Base-by-base conservation (phyloP, 2,113 vertebrate species). In the Emydura subglobosa region DNA sequence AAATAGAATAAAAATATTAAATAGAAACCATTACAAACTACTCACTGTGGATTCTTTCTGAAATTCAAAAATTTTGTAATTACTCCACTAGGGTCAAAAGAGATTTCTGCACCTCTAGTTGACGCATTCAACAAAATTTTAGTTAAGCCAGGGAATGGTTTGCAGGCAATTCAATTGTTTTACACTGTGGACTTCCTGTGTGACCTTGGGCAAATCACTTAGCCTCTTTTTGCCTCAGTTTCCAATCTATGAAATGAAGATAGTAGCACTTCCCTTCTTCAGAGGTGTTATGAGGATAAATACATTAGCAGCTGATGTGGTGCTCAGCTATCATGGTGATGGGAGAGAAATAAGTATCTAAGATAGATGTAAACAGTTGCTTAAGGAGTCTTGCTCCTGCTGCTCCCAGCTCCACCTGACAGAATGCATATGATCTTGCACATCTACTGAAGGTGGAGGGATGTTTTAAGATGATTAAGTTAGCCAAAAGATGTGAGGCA, bases 281-380 rank as follows among this genome's bases (percentile, higher is more conserved):
- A 96, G 96, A 95, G 86, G 85, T 92, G 94, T 83, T 94, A 85
- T 88, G 87, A 91, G 90, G 95, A 94, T 95, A 96, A 97, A 96
- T 95, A 90, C 82, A 94, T 95, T 96, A 96, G 93, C 93, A 68
- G 16, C 83, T 59, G 65, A 57, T 34, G 92, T 95, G 92, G 89
- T 91, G 82, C 57, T 74, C 74, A 31, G 85, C 68, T 49, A 91
- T 95, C 95, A 94, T 93, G 89, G 89, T 94, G 96, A 97, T 96
- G 96, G 91, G 93, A 93, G 92, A 92, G 92, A 88, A 89, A 79
- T 96, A 93, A 87, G 85, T 24, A 88, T 34, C 94, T 85, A 89
- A 96, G 93, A 96, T 97, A 96, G 93, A 90, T 85, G 82, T 83
- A 85, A 91, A 90, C 74, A 90, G 81, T 95, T 96, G 96, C 79